Evolutionary conservation across 2,113 vertebrate genomes (phyloP), one percentile per base, ranked within the genome.

Genomic region (Elaphurus davidianus): DNA sequence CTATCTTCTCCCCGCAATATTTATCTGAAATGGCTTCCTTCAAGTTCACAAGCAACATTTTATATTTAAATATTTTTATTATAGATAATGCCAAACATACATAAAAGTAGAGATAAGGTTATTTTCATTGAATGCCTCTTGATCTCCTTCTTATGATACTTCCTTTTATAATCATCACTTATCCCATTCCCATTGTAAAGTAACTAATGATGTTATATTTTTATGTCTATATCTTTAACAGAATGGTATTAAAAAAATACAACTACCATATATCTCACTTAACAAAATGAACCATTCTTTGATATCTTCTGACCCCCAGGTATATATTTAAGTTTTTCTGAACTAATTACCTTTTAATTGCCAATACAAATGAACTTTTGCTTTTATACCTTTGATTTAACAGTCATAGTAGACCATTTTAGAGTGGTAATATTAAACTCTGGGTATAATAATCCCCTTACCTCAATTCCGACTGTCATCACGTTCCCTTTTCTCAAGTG

Each of bases 61-160:
- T 79, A 23, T 8, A 94, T 83, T 82, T 78, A 62, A 93, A 91
- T 91, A 7, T 21, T 82, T 91, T 91, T 96, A 62, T 78, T 95
- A 50, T 78, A 27, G 52, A 43, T 94, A 62, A 79, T 87, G 36
- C 33, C 40, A 95, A 52, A 71, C 50, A 87, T 40, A 67, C 43
- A 33, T 86, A 87, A 76, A 90, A 59, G 28, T 95, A 87, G 67
- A 62, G 7, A n/a, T 45, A 83, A 87, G 36, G 71, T 94, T 91
- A 67, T 90, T 94, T 59, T 89, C 47, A 52, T 11, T 64, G 40
- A 90, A 87, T 92, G 55, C n/a, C n/a, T 92, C 23, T 9, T 45
- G 45, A 62, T 87, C 79, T 79, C 16, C 91, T 83, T 84, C 59
- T 86, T 85, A 30, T 40, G 21, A 62, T 67, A 60, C 23, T 88